Base-by-base conservation (phyloP, 2,888 invertebrate genomes). In the Nomada fucata region DNA sequence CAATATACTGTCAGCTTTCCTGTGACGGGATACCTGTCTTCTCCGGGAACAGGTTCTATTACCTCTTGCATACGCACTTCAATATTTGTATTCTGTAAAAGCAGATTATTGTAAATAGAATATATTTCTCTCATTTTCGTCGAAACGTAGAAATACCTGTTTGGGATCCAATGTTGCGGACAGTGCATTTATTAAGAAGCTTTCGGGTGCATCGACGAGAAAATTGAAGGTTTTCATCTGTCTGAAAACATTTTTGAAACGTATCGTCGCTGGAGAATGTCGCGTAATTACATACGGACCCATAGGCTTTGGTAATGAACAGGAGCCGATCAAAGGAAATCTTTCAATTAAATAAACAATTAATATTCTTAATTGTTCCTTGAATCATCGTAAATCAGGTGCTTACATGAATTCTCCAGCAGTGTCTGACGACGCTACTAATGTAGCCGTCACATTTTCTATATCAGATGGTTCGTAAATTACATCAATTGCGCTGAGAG, bases 171-270 rank as follows among this genome's bases (percentile, higher is more conserved):
- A 76, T 0, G 36, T 72, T 18, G 76, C 73, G 2, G 83, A 82
- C 4, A 71, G 26, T 0, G 65, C 64, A n/a, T 71, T 64, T 0
- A 86, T 29, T 0, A 55, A 36, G 63, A 92, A 92, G 18, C 18
- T 67, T 15, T 84, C 47, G 1, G 91, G 67, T 36, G 74, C 59
- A 13, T 91, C 89, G 4, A 90, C 60, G 13, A 84, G 57, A n/a
- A 89, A 86, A 18, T 88, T 71, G 23, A 91, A 92, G 2, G 78
- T 86, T 60, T 88, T 90, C 2, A 47, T 53, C 53, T 86, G 83
- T 29, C 76, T 64, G 44, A 90, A 92, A 9, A 91, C 73, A 73
- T 92, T 92, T 70, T 89, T 91, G 23, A 92, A 92, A 4, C 47
- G 55, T 60, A 92, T 88, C 18, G 44, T 61, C 15, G 77, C 64